phyloP scores from a whole-genome alignment of 2,888 invertebrate species.

The Trypoxylon attenuatum region DNA sequence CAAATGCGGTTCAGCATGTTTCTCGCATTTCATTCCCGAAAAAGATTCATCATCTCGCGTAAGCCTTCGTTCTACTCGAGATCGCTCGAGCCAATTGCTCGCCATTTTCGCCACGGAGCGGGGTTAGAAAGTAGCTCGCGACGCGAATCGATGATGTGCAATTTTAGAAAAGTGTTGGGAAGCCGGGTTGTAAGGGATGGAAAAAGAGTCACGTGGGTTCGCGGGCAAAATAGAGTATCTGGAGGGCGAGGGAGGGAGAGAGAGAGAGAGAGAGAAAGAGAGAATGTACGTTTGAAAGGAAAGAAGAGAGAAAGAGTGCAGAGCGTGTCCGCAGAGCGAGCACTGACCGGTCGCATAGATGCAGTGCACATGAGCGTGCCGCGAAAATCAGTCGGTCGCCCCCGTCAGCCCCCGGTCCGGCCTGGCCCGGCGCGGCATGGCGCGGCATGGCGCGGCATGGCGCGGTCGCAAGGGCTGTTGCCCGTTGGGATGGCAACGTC shows the following conservation, averaged over 20 bases:
- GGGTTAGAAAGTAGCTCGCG: background rate
- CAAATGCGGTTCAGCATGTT: too few species aligned
- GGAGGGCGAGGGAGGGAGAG: background rate
- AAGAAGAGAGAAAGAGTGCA: constrained; percentile 19
- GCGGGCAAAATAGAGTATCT: background rate
- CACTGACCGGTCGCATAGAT: constrained; percentile 37
- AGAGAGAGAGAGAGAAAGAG: background rate
- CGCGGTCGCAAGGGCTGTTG: constrained; percentile 73
- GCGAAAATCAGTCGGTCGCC: constrained; percentile 39
- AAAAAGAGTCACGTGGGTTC: constrained; percentile 9
- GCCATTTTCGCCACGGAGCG: background rate
- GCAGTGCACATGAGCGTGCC: constrained; percentile 48
- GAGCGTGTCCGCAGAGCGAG: constrained; percentile 40
- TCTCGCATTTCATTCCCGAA: too few species aligned
- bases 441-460: too few species aligned
- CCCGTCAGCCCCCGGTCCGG: constrained; percentile 28
- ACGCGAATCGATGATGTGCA: background rate
- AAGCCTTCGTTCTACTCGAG: background rate
- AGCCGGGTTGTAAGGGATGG: background rate
- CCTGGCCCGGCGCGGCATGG: too few species aligned
- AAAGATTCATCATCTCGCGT: background rate
- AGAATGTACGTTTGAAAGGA: too few species aligned
- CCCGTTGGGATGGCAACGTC: constrained; percentile 75
- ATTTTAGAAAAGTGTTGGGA: background rate
- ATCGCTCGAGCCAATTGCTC: constrained; percentile 5